These are phyloP conservation scores for human DNA, from an alignment of 2,113 vertebrate genomes.

Conservation along the genomic window DNA sequence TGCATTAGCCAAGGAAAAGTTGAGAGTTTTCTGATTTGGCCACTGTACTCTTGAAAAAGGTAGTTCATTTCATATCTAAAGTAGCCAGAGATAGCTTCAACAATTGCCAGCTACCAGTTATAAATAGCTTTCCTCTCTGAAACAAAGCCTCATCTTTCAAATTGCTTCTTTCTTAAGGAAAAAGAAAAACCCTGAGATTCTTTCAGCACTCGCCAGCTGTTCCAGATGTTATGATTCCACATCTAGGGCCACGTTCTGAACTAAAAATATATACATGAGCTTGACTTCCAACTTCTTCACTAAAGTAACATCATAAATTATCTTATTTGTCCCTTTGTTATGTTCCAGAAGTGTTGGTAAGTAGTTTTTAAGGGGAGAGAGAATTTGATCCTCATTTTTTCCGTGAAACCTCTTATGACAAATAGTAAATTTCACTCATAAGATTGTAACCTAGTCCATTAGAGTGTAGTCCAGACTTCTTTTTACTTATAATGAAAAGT, in stretches of 20 bases:
- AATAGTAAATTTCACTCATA: background rate
- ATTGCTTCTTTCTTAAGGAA: slow-evolving; percentile 49
- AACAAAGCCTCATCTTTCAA: slow-evolving; percentile 76
- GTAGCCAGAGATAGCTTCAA: slow-evolving; percentile 66
- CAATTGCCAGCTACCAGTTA: slow-evolving; percentile 74
- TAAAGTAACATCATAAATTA: background rate
- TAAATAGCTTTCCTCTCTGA: slow-evolving; percentile 77
- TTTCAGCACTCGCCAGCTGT: slow-evolving; percentile 53
- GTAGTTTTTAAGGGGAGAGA: background rate
- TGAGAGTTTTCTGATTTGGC: slow-evolving; percentile 77
- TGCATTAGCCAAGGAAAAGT: slow-evolving; percentile 74
- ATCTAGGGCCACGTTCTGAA: slow-evolving; percentile 1
- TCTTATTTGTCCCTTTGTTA: background rate
- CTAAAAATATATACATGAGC: slow-evolving; percentile 42
- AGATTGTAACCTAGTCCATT: background rate
- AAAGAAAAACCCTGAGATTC: background rate
- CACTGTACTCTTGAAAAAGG: slow-evolving; percentile 76
- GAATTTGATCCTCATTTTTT: background rate
- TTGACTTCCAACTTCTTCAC: slow-evolving; percentile 6
- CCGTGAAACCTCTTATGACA: background rate
- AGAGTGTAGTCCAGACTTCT: background rate
- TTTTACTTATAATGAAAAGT: slow-evolving; percentile 35
- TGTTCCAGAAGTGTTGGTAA: background rate
- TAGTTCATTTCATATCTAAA: slow-evolving; percentile 68
- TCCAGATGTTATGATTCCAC: slow-evolving; percentile 63